phyloP scores from a whole-genome alignment of 2,113 vertebrate species.

The Mustelus asterias region DNA sequence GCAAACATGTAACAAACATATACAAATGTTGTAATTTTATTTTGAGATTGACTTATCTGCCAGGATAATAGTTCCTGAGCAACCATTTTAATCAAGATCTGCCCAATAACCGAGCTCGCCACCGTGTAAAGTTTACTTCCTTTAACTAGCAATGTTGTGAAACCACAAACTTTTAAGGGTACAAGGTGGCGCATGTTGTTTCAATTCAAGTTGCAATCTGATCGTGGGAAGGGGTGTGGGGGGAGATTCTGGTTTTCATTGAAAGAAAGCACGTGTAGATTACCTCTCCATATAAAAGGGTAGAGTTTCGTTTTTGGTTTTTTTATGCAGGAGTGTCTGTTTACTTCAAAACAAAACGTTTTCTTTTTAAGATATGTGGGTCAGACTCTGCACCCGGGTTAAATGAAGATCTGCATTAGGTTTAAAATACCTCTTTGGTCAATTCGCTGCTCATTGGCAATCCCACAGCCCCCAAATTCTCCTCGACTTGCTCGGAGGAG shows the following conservation, averaged over 20 bases:
- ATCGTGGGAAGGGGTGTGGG: neutral
- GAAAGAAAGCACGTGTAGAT: neutral
- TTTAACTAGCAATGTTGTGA: neutral
- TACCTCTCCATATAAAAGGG: neutral
- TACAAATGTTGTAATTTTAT: neutral
- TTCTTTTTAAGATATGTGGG: neutral
- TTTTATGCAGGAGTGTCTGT: neutral
- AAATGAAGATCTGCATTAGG: neutral
- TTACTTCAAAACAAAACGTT: neutral
- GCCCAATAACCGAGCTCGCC: neutral
- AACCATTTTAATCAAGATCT: neutral
- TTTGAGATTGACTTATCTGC: neutral
- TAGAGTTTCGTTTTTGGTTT: neutral
- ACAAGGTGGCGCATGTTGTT: neutral
- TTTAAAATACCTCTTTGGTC: slow-evolving; percentile 83
- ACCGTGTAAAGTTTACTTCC: neutral
- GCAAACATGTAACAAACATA: neutral
- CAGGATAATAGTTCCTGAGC: neutral
- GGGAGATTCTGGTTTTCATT: neutral
- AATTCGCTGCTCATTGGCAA: slow-evolving; percentile 76
- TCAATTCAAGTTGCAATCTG: neutral
- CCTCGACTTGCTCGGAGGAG: slow-evolving; percentile 72
- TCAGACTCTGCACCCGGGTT: neutral
- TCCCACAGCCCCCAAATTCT: slow-evolving; percentile 85
- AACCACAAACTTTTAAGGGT: neutral